Base-by-base conservation (phyloP, 2,888 invertebrate genomes). In the Lasioglossum vierecki region DNA sequence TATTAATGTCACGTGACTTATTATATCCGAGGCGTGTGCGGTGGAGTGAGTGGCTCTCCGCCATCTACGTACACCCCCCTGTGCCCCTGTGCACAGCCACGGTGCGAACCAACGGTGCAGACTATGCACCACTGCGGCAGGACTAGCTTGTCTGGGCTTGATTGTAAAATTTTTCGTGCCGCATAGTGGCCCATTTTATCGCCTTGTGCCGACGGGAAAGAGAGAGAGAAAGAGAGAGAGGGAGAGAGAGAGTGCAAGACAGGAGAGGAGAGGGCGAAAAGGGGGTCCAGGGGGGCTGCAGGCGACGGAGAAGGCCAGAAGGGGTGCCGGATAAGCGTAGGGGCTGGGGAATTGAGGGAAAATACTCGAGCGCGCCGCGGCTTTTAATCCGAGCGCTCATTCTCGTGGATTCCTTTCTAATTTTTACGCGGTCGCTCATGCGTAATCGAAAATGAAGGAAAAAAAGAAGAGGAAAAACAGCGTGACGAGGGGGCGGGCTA, bases 1-100 rank as follows among this genome's bases (percentile, higher is more conserved):
- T 95, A 95, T 95, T 95, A 95, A 95, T 95, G 94, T 95, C 95
- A 95, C 94, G 94, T 95, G 94, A 95, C 95, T 95, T 95, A 95
- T 95, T 95, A 94, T 94, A 94, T 94, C 94, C 92, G 88, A 93
- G 93, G 93, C 92, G 91, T 93, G 93, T 92, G 92, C 93, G 91
- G 93, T 92, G 92, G 93, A 93, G 93, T 91, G 94, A 92, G 93
- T 88, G 72, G 88, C 88, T 90, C 89, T 90, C 85, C 88, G 85
- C 86, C 91, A 88, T 91, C 90, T 88, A 85, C 73, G 82, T 53
- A 53, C 22, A 53, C 53, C 70, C 70, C 74, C 71, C 79, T 70
- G 83, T 60, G 39, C 77, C 57, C 79, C 80, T 68, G 35, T 70
- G 53, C 53, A 53, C n/a, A 53, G 53, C 53, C 84, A 63, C 83